Percentiles rank a stretch among this genome's conserved stretches.
phyloP scores from a whole-genome alignment of 2,888 invertebrate species.

The Camptogramma bilineatum region DNA sequence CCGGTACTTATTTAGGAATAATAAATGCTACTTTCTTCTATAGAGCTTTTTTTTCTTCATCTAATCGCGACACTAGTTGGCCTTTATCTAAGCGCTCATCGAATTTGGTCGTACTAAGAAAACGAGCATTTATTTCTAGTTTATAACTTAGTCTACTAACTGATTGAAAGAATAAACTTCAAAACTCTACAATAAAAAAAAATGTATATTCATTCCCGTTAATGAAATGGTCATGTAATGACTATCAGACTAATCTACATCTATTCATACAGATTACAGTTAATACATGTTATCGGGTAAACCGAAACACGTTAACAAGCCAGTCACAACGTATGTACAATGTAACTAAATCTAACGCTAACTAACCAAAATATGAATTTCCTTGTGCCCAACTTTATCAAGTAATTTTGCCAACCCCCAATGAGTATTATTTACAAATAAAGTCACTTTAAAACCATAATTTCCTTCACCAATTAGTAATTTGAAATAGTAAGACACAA shows the following conservation, averaged over 20 bases:
- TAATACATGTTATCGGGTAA: conserved; percentile 39
- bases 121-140: background rate
- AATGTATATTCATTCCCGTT: conserved; percentile 1
- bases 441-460: conserved; percentile 20
- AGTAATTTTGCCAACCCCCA: conserved; percentile 18
- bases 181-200: too few species aligned
- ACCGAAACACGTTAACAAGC: conserved; percentile 45
- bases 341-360: conserved; percentile 11
- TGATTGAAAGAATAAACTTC: too few species aligned
- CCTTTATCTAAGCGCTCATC: too few species aligned
- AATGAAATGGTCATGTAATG: conserved; percentile 26
- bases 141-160: background rate
- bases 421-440: conserved; percentile 28
- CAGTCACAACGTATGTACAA: conserved; percentile 69
- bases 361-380: background rate
- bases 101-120: too few species aligned
- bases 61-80: too few species aligned
- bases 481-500: conserved; percentile 32
- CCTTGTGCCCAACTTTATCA: conserved; percentile 10
- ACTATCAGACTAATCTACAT: conserved; percentile 20
- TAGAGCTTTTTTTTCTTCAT: too few species aligned
- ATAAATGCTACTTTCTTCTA: too few species aligned
- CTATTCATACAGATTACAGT: conserved; percentile 25
- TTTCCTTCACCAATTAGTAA: conserved; percentile 41
- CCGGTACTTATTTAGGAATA: too few species aligned